Evolutionary conservation across 1,140 invertebrate species (phyloP).

Genomic region (Drosophila ficusphila): DNA sequence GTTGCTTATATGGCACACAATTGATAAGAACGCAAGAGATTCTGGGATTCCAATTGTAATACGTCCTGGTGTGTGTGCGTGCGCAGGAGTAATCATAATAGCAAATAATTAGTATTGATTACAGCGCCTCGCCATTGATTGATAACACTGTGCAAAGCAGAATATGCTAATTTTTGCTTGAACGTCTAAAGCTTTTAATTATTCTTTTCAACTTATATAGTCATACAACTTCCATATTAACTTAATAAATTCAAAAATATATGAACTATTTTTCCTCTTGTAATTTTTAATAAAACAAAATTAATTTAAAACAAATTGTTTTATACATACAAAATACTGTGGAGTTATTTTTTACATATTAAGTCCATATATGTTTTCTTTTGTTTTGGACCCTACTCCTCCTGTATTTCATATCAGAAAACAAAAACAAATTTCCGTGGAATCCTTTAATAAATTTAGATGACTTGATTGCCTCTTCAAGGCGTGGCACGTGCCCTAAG

Average conservation of each 20-base stretch:
- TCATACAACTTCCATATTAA: not conserved
- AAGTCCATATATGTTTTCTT: no score
- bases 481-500: constrained; percentile 27
- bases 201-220: not conserved
- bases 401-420: no score
- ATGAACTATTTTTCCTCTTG: no score
- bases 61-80: not conserved
- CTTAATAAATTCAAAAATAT: no score
- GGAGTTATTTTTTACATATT: no score
- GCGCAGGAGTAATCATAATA: constrained; percentile 54
- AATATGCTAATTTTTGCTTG: not conserved
- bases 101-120: constrained; percentile 74
- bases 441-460: not conserved
- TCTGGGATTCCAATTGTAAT: constrained; percentile 40
- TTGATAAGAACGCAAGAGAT: constrained; percentile 48
- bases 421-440: not conserved
- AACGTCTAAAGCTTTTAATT: not conserved
- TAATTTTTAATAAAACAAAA: no score
- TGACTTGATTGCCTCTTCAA: not conserved
- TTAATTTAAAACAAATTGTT: no score
- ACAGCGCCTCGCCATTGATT: constrained; percentile 41
- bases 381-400: no score
- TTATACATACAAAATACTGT: no score
- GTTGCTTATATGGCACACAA: constrained; percentile 44
- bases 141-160: constrained; percentile 2